Evolutionary conservation across 53 echinoderm and acorn worm species (phyloP).

Genomic region (Hippasteria phrygiana): DNA sequence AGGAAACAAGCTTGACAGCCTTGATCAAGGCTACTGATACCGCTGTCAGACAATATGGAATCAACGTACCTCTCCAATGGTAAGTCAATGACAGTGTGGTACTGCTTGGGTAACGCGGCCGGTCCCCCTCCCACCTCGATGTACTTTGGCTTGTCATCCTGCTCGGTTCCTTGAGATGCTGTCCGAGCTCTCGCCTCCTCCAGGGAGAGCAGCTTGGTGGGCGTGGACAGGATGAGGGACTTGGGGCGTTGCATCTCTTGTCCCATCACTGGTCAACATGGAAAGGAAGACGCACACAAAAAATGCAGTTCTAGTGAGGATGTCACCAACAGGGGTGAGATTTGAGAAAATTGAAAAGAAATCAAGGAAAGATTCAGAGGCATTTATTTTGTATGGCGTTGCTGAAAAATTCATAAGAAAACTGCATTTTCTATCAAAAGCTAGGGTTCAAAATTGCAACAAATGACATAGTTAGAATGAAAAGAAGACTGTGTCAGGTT

Average conservation of each 20-base stretch:
- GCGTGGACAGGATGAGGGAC: conserved; percentile 87
- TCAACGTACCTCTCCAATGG: conserved; percentile 84
- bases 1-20: no score
- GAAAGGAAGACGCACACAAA: neutral
- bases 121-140: conserved; percentile 99
- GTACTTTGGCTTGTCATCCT: conserved; percentile 88
- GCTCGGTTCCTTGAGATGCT: conserved; percentile 69
- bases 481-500: no score
- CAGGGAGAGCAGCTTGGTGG: conserved; percentile 93
- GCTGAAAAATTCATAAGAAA: no score
- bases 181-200: conserved; percentile 92
- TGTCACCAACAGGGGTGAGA: neutral
- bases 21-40: no score
- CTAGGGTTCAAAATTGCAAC: no score
- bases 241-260: conserved; percentile 91
- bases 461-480: no score
- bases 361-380: no score
- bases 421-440: no score
- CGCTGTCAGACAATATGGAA: no score
- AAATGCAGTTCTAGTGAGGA: neutral
- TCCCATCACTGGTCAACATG: conserved; percentile 60
- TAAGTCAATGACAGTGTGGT: conserved; percentile 93
- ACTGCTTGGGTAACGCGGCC: conserved; percentile 91
- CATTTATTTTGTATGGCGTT: no score
- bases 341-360: no score